Percentiles rank a stretch among this genome's conserved stretches.
These are phyloP conservation scores for Enteromius anoplus DNA, from an alignment of 2,797 vertebrate species.

Conservation along the genomic window DNA sequence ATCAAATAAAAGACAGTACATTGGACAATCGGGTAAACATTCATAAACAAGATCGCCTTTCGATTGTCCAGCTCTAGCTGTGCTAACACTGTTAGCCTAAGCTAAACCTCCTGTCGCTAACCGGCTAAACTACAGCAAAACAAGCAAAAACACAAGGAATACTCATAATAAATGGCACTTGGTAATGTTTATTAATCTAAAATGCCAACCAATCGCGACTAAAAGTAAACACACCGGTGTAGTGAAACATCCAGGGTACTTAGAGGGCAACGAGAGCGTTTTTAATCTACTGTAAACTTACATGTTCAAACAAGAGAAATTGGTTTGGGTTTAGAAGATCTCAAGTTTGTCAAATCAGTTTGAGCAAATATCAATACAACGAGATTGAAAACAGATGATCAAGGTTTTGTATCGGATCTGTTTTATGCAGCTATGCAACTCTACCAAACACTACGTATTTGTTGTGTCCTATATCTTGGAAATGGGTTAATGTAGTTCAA, in stretches of 20 bases:
- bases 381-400: neutral
- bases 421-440: neutral
- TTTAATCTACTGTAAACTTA: neutral
- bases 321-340: neutral
- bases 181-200: neutral
- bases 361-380: neutral
- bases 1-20: neutral
- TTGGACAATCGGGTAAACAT: neutral
- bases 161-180: neutral
- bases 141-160: neutral
- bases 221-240: neutral
- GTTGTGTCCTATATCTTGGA: neutral
- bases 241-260: neutral
- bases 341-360: neutral
- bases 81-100: slow-evolving; percentile 30
- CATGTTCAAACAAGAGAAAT: neutral
- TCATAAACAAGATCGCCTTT: neutral
- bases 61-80: neutral
- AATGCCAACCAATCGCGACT: neutral
- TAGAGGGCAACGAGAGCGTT: neutral
- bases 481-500: neutral
- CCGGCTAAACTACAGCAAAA: slow-evolving; percentile 33
- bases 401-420: neutral
- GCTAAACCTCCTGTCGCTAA: slow-evolving; percentile 25
- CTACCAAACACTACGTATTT: neutral